Evolutionary conservation across 2,113 vertebrate genomes (phyloP), one percentile per base, ranked within the genome.

Genomic region (Ibidorhyncha struthersii): DNA sequence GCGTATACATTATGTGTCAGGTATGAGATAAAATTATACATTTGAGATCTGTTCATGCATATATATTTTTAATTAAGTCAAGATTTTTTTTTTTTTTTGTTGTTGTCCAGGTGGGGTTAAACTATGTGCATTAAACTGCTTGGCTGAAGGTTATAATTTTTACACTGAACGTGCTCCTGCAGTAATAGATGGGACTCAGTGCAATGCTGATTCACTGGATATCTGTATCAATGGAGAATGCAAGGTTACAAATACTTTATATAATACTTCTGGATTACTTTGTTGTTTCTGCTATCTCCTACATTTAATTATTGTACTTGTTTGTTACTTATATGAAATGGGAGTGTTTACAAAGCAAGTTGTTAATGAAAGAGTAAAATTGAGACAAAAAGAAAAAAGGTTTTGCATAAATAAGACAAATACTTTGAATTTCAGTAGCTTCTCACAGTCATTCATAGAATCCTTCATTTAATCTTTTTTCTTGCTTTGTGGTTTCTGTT

Each of bases 171-270:
- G 99, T 91, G 98, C 99, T 78, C 99, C 99, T 65, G 99, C 99
- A 6, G 99, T 99, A 90, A 99, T 99, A 76, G 99, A 99, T 86
- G 99, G 99, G 81, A 99, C 99, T 77, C 99, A 99, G 49, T 99
- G 99, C 98, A 99, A 99, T 97, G 98, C 98, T 8, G 99, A 99
- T 97, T 99, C 99, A 40, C 97, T 99, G 98, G 99, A 99, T 98
- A 99, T 99, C 92, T 99, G 99, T 98, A 99, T 99, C 98, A 99
- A 99, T 72, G 99, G 99, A 98, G 99, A 99, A 98, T 99, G 99
- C 98, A 99, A 99, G 99, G 99, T 99, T 97, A 97, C 86, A 94
- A 77, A 88, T 41, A 52, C 78, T 96, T 94, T 88, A 58, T 93
- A 38, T 62, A 93, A 14, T 90, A 80, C 56, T 92, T 91, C 17